Percentiles rank a stretch among this genome's conserved stretches.
phyloP scores from a whole-genome alignment of 2,888 invertebrate species.

The Rhaphigaster nebulosa region DNA sequence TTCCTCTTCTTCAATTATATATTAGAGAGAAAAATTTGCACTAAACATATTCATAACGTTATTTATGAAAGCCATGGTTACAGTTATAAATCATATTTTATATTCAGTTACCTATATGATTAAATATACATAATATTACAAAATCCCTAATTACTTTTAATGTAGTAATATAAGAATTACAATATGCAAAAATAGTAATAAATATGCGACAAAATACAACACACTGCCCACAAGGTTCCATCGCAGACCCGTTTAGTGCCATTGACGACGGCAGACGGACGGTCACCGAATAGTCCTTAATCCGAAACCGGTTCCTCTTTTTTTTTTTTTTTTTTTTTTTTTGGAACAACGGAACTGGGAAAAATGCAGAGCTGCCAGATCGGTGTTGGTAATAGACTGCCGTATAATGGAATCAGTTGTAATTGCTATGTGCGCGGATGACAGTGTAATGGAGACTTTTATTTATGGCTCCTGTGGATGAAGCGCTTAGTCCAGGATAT shows the following conservation, averaged over 20 bases:
- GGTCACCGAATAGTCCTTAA: slow-evolving; percentile 29
- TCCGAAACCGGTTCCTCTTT: neutral
- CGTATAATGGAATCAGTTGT: neutral
- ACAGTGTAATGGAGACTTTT: neutral
- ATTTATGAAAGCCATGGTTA: too few relatives aligned
- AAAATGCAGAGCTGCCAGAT: slow-evolving; percentile 8
- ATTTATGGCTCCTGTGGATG: neutral
- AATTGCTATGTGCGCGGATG: neutral
- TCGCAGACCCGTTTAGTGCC: too few relatives aligned
- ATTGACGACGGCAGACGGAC: neutral
- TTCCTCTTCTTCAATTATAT: too few relatives aligned
- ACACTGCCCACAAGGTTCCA: neutral
- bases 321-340: neutral
- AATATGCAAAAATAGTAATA: neutral
- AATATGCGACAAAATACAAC: neutral
- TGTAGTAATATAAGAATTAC: neutral
- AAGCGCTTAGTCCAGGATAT: neutral
- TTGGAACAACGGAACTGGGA: neutral
- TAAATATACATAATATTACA: too few relatives aligned
- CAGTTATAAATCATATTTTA: too few relatives aligned
- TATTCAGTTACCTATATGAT: too few relatives aligned
- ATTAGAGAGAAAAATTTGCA: too few relatives aligned
- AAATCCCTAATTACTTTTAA: too few relatives aligned
- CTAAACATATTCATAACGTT: too few relatives aligned
- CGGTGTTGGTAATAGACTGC: neutral